A percentile compares a stretch with the other conserved stretches of the same genome.
Evolutionary conservation across 2,888 invertebrate genomes (phyloP).

Genomic region (Habrosyne pyritoides): DNA sequence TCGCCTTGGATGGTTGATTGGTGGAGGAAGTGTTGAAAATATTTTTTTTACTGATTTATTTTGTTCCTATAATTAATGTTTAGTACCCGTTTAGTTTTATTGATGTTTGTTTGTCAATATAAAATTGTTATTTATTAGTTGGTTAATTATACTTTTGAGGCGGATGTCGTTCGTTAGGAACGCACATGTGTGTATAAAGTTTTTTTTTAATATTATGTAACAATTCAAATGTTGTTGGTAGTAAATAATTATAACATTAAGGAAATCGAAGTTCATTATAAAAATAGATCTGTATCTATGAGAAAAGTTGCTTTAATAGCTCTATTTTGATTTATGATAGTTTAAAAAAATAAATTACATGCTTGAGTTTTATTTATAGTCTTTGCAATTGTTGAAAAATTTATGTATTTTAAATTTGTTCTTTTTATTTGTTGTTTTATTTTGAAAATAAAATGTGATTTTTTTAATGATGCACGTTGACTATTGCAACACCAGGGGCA

Average conservation of each 20-base stretch:
- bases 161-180: constrained; percentile 6
- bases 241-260: not conserved
- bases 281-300: not conserved
- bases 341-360: not conserved
- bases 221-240: constrained; percentile 4
- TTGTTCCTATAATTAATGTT: not conserved
- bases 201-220: not conserved
- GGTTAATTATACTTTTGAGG: not conserved
- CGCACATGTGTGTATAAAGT: not conserved
- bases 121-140: constrained; percentile 2
- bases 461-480: too few species aligned
- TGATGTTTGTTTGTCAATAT: constrained; percentile 1
- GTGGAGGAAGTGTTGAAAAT: not conserved
- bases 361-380: too few species aligned
- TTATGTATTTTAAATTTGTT: too few species aligned
- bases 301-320: not conserved
- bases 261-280: not conserved
- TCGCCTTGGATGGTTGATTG: not conserved
- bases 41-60: not conserved
- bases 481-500: too few species aligned
- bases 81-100: constrained; percentile 4
- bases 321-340: not conserved
- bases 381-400: too few species aligned
- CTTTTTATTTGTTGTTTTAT: too few species aligned
- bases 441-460: too few species aligned